A percentile compares a stretch with the other conserved stretches of the same genome.
phyloP scores from a whole-genome alignment of 2,113 vertebrate species.

The Ammospiza nelsoni region DNA sequence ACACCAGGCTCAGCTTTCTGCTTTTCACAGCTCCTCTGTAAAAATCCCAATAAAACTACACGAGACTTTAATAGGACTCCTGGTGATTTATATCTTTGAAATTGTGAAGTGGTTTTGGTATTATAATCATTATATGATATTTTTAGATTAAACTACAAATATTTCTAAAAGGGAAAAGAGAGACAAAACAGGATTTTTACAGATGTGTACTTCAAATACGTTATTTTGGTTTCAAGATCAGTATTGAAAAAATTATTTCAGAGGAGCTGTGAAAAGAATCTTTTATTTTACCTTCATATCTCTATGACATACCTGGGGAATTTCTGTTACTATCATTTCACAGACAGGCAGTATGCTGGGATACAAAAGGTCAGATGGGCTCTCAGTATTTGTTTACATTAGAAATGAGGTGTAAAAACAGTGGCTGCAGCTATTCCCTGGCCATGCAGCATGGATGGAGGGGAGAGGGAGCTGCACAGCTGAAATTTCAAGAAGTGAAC shows the following conservation, averaged over 20 bases:
- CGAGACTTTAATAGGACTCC: too few species aligned
- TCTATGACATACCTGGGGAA: background rate
- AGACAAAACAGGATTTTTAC: background rate
- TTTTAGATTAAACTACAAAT: too few species aligned
- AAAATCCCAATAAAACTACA: too few species aligned
- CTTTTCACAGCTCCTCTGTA: background rate
- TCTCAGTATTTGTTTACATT: background rate
- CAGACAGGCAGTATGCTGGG: background rate
- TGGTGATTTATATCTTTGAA: too few species aligned
- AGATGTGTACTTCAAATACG: background rate
- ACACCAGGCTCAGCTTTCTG: background rate
- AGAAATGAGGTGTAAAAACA: background rate
- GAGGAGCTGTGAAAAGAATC: background rate
- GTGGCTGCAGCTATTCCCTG: background rate
- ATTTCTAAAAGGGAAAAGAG: too few species aligned
- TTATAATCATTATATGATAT: too few species aligned
- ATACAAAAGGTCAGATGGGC: background rate
- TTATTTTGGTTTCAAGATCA: background rate
- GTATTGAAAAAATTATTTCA: background rate
- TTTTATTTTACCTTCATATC: background rate
- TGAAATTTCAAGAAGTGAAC: background rate
- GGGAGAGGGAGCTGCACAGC: background rate
- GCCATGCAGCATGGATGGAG: rapidly evolving
- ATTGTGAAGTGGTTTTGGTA: too few species aligned
- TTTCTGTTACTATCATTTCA: background rate